Base-by-base conservation (phyloP, 2,113 vertebrate species). In the Lepus timidus region DNA sequence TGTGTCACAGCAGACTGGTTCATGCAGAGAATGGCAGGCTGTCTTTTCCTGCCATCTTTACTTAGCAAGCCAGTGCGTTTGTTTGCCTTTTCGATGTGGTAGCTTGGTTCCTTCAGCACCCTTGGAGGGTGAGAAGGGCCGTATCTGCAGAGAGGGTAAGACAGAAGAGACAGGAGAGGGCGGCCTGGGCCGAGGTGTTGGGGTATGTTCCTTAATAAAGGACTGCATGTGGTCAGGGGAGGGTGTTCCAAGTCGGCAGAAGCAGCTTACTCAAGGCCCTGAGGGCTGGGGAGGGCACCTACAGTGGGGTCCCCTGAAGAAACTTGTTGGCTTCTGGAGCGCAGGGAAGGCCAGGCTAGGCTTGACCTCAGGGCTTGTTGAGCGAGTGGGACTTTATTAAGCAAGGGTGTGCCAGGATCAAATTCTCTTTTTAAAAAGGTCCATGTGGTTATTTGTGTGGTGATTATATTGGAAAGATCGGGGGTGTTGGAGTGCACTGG, bases 381-480 rank as follows among this genome's bases (percentile, higher is more conserved):
- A 85, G 10, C 70, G 11, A 70, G 19, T 49, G 17, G 31, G 61
- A 86, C 76, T 95, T 96, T 27, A 70, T 79, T 85, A 95, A 86
- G 61, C 76, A 84, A 76, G n/a, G 49, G 2, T 82, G 14, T 90
- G 25, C 49, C 31, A 44, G 39, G 80, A 23, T 64, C 39, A 78
- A 68, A 14, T 70, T 84, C 65, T 86, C 13, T 90, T 88, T 58
- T 76, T 88, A 29, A 23, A 82, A 85, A 81, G 62, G 16, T 84
- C 10, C 14, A 6, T 76, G 31, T 91, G 36, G 23, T 74, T 55
- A 58, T 44, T 44, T 91, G 58, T 33, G 39, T 74, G 52, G 62
- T 90, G 78, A 73, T 52, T 88, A 31, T 51, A 68, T 83, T 87
- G 81, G 70, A 70, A 95, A 90, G 67, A 73, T 70, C 22, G 11